Conservation (phyloP, 2,888 invertebrate species). For the Invenusta paracnida region DNA sequence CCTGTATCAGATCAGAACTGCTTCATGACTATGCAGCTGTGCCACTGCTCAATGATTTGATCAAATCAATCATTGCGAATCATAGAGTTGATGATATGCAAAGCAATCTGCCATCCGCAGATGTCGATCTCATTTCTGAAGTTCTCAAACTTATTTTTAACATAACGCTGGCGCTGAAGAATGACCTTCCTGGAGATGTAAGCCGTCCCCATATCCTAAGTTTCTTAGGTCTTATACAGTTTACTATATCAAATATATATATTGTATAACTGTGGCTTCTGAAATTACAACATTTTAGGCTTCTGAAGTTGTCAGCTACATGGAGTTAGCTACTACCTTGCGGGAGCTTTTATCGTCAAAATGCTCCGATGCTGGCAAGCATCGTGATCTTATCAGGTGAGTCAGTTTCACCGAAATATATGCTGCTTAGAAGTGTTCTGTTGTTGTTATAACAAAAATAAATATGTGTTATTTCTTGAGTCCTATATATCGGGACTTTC, state of each 20-base stretch:
- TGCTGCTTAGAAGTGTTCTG: too few relatives aligned
- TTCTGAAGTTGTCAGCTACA: background rate
- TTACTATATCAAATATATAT: too few relatives aligned
- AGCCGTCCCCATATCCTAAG: too few relatives aligned
- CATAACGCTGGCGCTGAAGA: constrained; percentile 54
- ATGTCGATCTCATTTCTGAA: constrained; percentile 61
- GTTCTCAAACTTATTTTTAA: constrained; percentile 63
- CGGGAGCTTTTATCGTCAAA: background rate
- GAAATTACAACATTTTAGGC: background rate
- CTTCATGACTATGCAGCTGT: background rate
- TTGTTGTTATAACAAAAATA: too few relatives aligned
- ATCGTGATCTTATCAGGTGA: background rate
- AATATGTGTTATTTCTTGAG: too few relatives aligned
- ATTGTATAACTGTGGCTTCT: too few relatives aligned
- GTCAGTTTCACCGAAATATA: too few relatives aligned
- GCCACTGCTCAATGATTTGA: background rate
- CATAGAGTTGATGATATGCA: background rate
- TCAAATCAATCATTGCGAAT: background rate
- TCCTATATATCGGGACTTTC: too few relatives aligned
- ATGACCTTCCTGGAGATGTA: background rate
- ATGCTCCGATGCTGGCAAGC: background rate
- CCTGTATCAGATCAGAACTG: background rate
- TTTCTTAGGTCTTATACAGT: too few relatives aligned
- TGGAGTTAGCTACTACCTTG: background rate
- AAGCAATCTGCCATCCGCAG: constrained; percentile 41